Conservation (phyloP, 2,797 vertebrate genomes). For the Hipposideros larvatus region DNA sequence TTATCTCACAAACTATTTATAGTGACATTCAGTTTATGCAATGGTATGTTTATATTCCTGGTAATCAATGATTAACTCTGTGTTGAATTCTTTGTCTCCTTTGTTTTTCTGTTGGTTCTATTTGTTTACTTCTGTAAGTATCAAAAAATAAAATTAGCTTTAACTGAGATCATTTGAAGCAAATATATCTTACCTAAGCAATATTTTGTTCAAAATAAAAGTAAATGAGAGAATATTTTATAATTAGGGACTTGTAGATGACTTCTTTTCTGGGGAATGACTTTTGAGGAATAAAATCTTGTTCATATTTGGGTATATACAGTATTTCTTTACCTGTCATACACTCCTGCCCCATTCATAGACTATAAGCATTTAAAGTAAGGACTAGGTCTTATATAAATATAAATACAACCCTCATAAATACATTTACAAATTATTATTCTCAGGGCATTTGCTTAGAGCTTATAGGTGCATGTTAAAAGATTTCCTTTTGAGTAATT, state of each 20-base stretch:
- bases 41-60: background rate
- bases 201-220: conserved; percentile 44
- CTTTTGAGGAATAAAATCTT: conserved; percentile 12
- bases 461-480: background rate
- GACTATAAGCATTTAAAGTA: conserved; percentile 14
- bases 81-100: background rate
- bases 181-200: background rate
- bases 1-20: background rate
- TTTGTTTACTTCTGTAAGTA: conserved; percentile 21
- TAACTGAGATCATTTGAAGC: conserved; percentile 4
- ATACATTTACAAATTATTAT: conserved; percentile 30
- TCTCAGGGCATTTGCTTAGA: conserved; percentile 10
- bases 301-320: background rate
- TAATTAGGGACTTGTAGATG: background rate
- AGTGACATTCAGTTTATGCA: background rate
- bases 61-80: background rate
- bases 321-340: background rate
- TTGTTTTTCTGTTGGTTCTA: conserved; percentile 12
- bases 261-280: background rate
- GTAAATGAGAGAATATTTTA: background rate
- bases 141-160: background rate
- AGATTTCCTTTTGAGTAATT: conserved; percentile 36
- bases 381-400: background rate
- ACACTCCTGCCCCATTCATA: background rate
- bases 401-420: background rate